phyloP scores from a whole-genome alignment of 2,888 invertebrate species.

The Nomada flava region DNA sequence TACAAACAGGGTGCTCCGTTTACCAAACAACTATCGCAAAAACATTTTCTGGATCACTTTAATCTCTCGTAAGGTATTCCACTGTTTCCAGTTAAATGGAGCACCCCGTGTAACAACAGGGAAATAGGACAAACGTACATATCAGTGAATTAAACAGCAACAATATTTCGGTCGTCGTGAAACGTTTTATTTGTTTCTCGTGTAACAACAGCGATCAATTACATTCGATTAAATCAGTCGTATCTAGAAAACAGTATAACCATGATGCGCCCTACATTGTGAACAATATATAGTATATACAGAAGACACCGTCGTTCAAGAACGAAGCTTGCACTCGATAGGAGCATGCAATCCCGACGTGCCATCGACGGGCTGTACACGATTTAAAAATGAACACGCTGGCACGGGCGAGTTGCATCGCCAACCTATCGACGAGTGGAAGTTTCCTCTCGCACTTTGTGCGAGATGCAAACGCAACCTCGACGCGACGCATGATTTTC shows the following conservation, averaged over 20 bases:
- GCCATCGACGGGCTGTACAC: slow-evolving; percentile 58
- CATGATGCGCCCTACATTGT: slow-evolving; percentile 26
- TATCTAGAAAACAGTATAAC: slow-evolving; percentile 55
- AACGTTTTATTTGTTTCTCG: slow-evolving; percentile 43
- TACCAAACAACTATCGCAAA: no score
- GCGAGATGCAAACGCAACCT: not conserved
- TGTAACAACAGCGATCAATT: slow-evolving; percentile 42
- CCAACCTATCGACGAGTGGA: not conserved
- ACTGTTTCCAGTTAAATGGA: not conserved
- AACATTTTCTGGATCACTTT: no score
- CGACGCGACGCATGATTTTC: not conserved
- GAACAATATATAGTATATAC: slow-evolving; percentile 55
- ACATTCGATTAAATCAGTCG: slow-evolving; percentile 46
- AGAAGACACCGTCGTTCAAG: slow-evolving; percentile 31
- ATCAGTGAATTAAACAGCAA: not conserved
- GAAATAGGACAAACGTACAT: not conserved
- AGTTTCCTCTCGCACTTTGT: not conserved
- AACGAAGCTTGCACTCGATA: slow-evolving; percentile 4
- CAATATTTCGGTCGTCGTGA: slow-evolving; percentile 14
- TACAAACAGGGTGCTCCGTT: not conserved
- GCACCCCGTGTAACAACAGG: not conserved
- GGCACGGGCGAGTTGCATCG: slow-evolving; percentile 34
- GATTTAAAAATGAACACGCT: slow-evolving; percentile 59
- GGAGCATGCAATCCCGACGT: slow-evolving; percentile 21
- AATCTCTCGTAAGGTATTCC: no score